Conservation (phyloP, 2,113 vertebrate species). For the Tenebrosternarchus preto region DNA sequence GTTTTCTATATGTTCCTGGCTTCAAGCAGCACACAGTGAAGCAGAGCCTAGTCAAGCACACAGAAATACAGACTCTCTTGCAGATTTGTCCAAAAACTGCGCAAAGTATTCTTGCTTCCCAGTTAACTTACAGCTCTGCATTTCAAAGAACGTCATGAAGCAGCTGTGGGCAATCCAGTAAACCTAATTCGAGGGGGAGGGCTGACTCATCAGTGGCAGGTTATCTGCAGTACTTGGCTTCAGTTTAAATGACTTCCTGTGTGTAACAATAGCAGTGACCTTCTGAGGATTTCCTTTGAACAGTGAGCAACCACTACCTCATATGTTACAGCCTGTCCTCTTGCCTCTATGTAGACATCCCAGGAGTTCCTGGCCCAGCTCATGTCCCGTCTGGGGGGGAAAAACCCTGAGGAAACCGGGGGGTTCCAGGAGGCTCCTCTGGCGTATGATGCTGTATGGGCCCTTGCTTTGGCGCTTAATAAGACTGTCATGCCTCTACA, state of each 20-base stretch:
- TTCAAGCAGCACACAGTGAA: not conserved
- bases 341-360: slow-evolving; percentile 77
- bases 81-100: not conserved
- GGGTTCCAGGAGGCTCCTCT: slow-evolving; percentile 93
- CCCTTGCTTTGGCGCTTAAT: slow-evolving; percentile 90
- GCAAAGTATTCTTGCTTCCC: not conserved
- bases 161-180: not conserved
- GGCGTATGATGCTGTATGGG: slow-evolving; percentile 95
- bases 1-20: too few species aligned
- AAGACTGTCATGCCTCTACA: slow-evolving; percentile 86
- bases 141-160: not conserved
- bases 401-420: slow-evolving; percentile 89
- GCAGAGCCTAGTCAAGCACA: too few species aligned
- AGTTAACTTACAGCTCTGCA: not conserved
- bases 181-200: not conserved
- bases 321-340: not conserved
- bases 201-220: not conserved
- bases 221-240: not conserved
- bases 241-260: not conserved
- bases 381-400: slow-evolving; percentile 85
- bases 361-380: slow-evolving; percentile 90
- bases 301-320: not conserved
- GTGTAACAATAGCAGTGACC: not conserved
- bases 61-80: too few species aligned
- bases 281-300: not conserved